These are phyloP conservation scores for Lophius piscatorius DNA, from an alignment of 2,113 vertebrate species.

Conservation along the genomic window DNA sequence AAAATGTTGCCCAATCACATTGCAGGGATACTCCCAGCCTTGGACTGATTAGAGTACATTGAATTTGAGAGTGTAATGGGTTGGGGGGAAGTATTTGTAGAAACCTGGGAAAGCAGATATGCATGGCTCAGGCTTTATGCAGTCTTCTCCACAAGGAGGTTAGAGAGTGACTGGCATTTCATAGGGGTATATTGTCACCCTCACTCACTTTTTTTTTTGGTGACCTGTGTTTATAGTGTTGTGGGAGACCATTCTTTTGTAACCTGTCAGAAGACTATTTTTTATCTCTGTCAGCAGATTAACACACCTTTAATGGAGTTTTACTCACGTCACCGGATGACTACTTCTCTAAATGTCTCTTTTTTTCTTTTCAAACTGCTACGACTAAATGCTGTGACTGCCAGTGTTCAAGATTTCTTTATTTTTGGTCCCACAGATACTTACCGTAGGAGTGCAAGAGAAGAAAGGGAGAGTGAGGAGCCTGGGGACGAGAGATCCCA, in stretches of 20 bases:
- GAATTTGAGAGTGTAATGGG: conserved; percentile 39
- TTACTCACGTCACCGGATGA: conserved; percentile 7
- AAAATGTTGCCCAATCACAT: conserved; percentile 64
- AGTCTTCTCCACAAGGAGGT: conserved; percentile 10
- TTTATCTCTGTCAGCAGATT: conserved; percentile 41
- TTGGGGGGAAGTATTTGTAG: conserved; percentile 13
- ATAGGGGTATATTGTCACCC: conserved; percentile 39
- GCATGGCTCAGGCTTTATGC: conserved; percentile 13
- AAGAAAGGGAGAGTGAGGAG: conserved; percentile 53
- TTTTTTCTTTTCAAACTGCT: conserved; percentile 17
- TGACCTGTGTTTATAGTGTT: conserved; percentile 54
- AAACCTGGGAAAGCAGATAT: conserved; percentile 18
- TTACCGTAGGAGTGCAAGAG: conserved; percentile 39
- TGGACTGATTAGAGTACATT: conserved; percentile 63
- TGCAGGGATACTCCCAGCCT: conserved; percentile 58
- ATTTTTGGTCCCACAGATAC: conserved; percentile 53
- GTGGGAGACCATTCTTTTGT: conserved; percentile 33
- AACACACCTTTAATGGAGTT: conserved; percentile 20
- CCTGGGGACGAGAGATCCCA: conserved; percentile 68
- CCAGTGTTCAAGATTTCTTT: conserved; percentile 21
- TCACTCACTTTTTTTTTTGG: conserved; percentile 41
- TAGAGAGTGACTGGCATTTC: conserved; percentile 31
- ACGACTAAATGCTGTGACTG: neutral
- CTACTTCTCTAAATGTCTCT: conserved; percentile 3
- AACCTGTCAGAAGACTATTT: conserved; percentile 51